Percentiles rank a stretch among this genome's conserved stretches.
Conservation (phyloP, 2,113 vertebrate genomes). For the Megaceryle torquata region DNA sequence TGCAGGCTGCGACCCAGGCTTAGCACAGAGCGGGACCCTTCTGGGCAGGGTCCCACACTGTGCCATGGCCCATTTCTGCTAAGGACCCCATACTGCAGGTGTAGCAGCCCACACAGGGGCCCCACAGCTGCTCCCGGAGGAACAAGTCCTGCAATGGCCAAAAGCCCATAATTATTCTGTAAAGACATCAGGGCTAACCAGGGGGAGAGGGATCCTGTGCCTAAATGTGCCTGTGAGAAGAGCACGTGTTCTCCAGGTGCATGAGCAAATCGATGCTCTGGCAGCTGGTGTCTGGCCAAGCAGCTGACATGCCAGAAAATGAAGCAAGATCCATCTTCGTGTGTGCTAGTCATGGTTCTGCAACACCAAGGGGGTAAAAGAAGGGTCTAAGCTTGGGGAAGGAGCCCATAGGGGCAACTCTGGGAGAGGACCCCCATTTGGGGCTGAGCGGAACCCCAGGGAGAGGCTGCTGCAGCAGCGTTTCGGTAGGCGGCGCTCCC, state of each 20-base stretch:
- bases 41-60: not conserved
- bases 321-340: not conserved
- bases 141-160: not conserved
- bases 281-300: not conserved
- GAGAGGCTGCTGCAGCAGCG: rapidly evolving
- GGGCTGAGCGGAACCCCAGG: rapidly evolving
- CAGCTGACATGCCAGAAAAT: not conserved
- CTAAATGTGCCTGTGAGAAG: not conserved
- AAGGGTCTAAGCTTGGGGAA: not conserved
- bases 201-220: not conserved
- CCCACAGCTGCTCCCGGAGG: not conserved
- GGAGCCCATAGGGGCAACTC: not conserved
- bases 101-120: rapidly evolving
- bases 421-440: not conserved
- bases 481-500: not conserved
- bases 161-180: not conserved
- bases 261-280: not conserved
- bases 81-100: not conserved
- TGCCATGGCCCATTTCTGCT: not conserved
- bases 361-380: not conserved
- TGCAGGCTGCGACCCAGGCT: not conserved
- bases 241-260: not conserved
- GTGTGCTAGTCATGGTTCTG: not conserved
- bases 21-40: not conserved
- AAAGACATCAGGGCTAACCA: not conserved